phyloP scores from a whole-genome alignment of 2,797 vertebrate species.

The Pseudomugil gertrudae region DNA sequence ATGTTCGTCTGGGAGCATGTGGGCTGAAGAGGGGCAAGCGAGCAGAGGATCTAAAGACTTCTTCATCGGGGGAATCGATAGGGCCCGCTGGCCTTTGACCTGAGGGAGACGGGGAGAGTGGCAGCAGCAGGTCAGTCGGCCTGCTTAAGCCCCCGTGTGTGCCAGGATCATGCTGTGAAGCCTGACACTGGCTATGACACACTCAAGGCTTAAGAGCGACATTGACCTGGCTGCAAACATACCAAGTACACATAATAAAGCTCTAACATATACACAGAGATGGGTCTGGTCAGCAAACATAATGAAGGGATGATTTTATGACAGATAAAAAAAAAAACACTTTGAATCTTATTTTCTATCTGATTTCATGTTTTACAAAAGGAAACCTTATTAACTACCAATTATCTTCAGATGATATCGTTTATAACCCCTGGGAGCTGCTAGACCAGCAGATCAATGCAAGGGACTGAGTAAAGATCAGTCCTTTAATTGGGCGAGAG shows the following conservation, averaged over 20 bases:
- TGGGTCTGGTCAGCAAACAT: neutral
- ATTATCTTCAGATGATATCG: constrained; percentile 57
- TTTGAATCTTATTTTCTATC: constrained; percentile 8
- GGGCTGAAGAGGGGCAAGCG: constrained; percentile 51
- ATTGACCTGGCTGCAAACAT: constrained; percentile 70
- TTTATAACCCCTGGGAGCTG: constrained; percentile 46
- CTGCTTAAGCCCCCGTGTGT: constrained; percentile 76
- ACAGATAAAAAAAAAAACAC: neutral
- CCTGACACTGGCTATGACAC: constrained; percentile 76
- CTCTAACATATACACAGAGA: constrained; percentile 21
- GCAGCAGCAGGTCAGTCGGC: constrained; percentile 68
- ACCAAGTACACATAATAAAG: constrained; percentile 42
- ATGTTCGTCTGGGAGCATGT: constrained; percentile 65
- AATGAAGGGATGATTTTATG: neutral
- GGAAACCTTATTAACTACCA: constrained; percentile 31
- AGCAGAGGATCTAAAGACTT: constrained; percentile 71
- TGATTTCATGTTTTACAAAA: constrained; percentile 23
- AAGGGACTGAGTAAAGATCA: constrained; percentile 66
- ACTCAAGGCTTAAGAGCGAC: constrained; percentile 68
- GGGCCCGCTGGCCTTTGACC: constrained; percentile 83
- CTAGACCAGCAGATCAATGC: constrained; percentile 65
- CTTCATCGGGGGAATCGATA: constrained; percentile 78
- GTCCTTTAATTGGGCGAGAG: constrained; percentile 69
- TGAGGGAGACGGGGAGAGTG: constrained; percentile 58
- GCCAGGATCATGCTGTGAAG: constrained; percentile 78